Evolutionary conservation across 2,888 invertebrate genomes (phyloP).

Genomic region (Cataglyphis livida): DNA sequence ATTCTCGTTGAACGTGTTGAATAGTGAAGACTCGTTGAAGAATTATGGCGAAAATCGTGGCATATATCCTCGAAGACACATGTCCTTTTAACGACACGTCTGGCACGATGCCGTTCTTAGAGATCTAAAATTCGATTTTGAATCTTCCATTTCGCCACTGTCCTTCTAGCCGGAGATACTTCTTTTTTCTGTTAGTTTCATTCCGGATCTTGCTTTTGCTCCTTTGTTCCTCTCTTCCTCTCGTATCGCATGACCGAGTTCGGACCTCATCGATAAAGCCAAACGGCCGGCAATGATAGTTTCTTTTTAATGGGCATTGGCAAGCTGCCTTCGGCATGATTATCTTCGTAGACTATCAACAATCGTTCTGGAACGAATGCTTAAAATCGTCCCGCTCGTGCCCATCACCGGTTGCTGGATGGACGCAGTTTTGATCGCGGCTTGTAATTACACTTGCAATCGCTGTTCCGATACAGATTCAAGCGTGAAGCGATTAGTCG

Average conservation of each 20-base stretch:
- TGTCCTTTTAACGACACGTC: slow-evolving; percentile 63
- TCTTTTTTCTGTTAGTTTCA: slow-evolving; percentile 28
- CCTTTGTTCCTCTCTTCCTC: slow-evolving; percentile 19
- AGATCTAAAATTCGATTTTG: slow-evolving; percentile 62
- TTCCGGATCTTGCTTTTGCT: slow-evolving; percentile 24
- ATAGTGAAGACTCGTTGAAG: slow-evolving; percentile 15
- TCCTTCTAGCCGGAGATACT: slow-evolving; percentile 29
- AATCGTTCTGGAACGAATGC: slow-evolving; percentile 51
- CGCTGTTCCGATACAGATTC: background rate
- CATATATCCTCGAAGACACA: slow-evolving; percentile 38
- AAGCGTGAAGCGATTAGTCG: slow-evolving; percentile 13
- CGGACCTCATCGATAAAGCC: slow-evolving; percentile 28
- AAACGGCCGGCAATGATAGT: slow-evolving; percentile 56
- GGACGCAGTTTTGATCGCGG: background rate
- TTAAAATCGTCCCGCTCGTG: slow-evolving; percentile 53
- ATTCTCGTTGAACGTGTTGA: background rate
- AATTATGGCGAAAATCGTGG: slow-evolving; percentile 37
- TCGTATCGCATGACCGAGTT: slow-evolving; percentile 12
- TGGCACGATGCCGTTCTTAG: slow-evolving; percentile 63
- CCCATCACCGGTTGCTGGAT: slow-evolving; percentile 51
- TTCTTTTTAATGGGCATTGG: slow-evolving; percentile 62
- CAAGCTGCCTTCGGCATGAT: slow-evolving; percentile 57
- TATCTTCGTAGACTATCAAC: slow-evolving; percentile 25
- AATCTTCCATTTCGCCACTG: slow-evolving; percentile 19
- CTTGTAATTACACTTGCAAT: slow-evolving; percentile 31